Evolutionary conservation across 2,888 invertebrate species (phyloP).

Genomic region (Chloromyia formosa): DNA sequence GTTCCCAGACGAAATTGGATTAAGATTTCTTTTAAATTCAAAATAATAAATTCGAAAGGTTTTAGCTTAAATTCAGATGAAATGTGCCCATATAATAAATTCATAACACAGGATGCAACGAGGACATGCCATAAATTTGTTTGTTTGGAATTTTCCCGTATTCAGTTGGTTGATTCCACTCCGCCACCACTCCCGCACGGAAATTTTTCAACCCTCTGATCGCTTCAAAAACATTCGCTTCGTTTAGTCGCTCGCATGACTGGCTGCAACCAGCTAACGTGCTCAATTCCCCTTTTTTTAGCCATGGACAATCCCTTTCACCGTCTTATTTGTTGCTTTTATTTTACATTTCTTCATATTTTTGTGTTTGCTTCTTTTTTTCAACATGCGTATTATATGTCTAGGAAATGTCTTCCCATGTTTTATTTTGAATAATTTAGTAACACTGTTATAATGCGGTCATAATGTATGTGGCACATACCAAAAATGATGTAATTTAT

Average conservation of each 20-base stretch:
- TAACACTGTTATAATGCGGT: constrained; percentile 50
- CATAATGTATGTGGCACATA: constrained; percentile 50
- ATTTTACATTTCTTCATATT: not conserved
- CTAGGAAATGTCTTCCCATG: constrained; percentile 41
- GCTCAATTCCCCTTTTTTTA: not conserved
- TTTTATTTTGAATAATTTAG: constrained; percentile 50
- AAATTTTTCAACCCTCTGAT: constrained; percentile 35
- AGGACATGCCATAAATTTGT: constrained; percentile 50
- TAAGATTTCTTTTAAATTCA: too few species aligned
- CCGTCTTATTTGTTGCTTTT: not conserved
- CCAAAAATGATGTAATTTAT: constrained; percentile 49
- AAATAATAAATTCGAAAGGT: too few species aligned
- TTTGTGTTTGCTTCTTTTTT: not conserved
- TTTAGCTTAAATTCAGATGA: too few species aligned
- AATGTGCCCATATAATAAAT: constrained; percentile 45
- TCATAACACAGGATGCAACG: constrained; percentile 50
- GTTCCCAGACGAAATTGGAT: too few species aligned
- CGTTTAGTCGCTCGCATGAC: constrained; percentile 38
- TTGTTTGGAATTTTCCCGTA: constrained; percentile 48
- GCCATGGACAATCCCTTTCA: constrained; percentile 31
- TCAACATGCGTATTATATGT: not conserved
- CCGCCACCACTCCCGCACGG: constrained; percentile 17
- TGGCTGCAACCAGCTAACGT: not conserved
- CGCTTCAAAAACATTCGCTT: constrained; percentile 23
- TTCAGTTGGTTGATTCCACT: constrained; percentile 43